phyloP scores from a whole-genome alignment of 2,888 invertebrate species.

The Heliconius hortense region DNA sequence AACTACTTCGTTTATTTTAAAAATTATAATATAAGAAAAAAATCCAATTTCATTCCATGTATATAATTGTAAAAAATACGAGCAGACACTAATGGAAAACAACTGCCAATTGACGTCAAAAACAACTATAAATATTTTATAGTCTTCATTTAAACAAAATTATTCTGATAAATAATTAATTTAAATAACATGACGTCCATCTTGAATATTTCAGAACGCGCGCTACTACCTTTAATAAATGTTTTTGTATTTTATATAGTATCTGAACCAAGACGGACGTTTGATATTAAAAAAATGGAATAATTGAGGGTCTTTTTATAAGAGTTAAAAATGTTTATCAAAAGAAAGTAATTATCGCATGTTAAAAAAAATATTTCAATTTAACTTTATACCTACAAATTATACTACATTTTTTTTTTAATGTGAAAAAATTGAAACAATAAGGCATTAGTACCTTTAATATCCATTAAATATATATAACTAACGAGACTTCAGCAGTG shows the following conservation, averaged over 20 bases:
- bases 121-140: constrained; percentile 2
- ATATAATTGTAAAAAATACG: background rate
- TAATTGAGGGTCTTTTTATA: constrained; percentile 7
- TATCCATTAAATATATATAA: background rate
- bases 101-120: constrained; percentile 9
- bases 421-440: background rate
- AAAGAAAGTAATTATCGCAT: background rate
- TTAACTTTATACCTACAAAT: background rate
- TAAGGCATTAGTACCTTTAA: background rate
- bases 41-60: background rate
- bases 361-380: constrained; percentile 4
- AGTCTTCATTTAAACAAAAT: background rate
- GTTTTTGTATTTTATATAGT: constrained; percentile 30
- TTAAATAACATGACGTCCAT: constrained; percentile 21
- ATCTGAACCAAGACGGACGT: constrained; percentile 31
- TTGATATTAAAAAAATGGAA: background rate
- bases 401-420: background rate
- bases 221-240: constrained; percentile 40
- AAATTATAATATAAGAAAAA: background rate
- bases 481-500: background rate
- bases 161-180: background rate
- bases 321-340: background rate
- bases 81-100: background rate
- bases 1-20: background rate
- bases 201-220: constrained; percentile 37